A percentile compares a stretch with the other conserved stretches of the same genome.
These are phyloP conservation scores for Diloba caeruleocephala DNA, from an alignment of 2,888 invertebrate genomes.

Conservation along the genomic window DNA sequence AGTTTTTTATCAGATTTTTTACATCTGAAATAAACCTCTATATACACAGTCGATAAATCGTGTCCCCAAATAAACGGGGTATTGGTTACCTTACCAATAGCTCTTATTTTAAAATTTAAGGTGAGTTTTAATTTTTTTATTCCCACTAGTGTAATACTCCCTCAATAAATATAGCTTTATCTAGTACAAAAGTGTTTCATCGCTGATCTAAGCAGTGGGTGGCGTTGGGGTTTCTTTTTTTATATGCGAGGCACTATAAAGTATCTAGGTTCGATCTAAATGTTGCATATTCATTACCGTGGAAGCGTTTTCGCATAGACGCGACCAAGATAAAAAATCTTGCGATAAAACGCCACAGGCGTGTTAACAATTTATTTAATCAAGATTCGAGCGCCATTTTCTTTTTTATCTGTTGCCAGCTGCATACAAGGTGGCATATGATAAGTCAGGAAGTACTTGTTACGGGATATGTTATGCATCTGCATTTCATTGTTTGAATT, in stretches of 20 bases:
- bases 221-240: conserved; percentile 67
- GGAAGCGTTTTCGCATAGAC: conserved; percentile 74
- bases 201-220: conserved; percentile 66
- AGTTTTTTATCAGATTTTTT: not conserved
- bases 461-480: conserved; percentile 50
- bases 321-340: conserved; percentile 76
- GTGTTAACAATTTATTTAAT: conserved; percentile 81
- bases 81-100: conserved; percentile 74
- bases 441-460: conserved; percentile 74
- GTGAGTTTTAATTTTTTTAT: conserved; percentile 60
- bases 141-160: conserved; percentile 48
- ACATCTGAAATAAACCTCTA: not conserved
- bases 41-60: conserved; percentile 61
- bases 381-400: conserved; percentile 70
- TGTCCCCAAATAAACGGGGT: conserved; percentile 68
- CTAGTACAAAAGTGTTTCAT: conserved; percentile 55
- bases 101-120: conserved; percentile 65
- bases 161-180: conserved; percentile 53
- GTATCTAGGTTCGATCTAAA: conserved; percentile 78
- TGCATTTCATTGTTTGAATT: conserved; percentile 51
- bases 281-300: conserved; percentile 73
- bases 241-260: conserved; percentile 70
- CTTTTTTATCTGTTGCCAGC: conserved; percentile 65
- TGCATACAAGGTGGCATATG: conserved; percentile 80
- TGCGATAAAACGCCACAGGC: conserved; percentile 73